Evolutionary conservation across 1,140 invertebrate genomes (phyloP).

Genomic region (Leptinotarsa defecta): DNA sequence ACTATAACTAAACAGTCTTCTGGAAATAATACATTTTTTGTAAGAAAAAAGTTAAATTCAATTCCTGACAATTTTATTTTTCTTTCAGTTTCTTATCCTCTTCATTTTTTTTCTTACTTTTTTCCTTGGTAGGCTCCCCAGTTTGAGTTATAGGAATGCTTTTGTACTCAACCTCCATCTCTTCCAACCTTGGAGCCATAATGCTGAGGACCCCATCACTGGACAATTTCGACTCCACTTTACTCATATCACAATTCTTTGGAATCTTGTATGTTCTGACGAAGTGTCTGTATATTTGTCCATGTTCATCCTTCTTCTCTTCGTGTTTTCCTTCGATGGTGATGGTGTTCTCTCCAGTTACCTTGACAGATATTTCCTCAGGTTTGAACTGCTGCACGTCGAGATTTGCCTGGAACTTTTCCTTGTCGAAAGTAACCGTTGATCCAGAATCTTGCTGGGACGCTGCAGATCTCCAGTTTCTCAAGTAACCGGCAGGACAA

Average conservation of each 20-base stretch:
- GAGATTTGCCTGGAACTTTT: slow-evolving; percentile 71
- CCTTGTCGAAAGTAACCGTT: slow-evolving; percentile 59
- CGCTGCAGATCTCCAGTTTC: slow-evolving; percentile 58
- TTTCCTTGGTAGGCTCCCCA: slow-evolving; percentile 37
- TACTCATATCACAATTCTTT: slow-evolving; percentile 66
- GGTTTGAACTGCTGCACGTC: slow-evolving; percentile 87
- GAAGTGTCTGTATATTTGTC: slow-evolving; percentile 75
- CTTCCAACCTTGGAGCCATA: slow-evolving; percentile 59
- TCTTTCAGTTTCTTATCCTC: slow-evolving; percentile 1
- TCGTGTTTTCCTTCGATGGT: slow-evolving; percentile 76
- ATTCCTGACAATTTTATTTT: neutral
- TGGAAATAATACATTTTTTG: neutral
- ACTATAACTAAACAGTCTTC: neutral
- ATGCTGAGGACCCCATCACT: slow-evolving; percentile 76
- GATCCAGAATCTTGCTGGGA: slow-evolving; percentile 54
- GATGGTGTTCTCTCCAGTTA: slow-evolving; percentile 71
- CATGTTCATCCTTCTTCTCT: slow-evolving; percentile 75
- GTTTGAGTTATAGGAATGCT: slow-evolving; percentile 42
- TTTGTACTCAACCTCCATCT: slow-evolving; percentile 22
- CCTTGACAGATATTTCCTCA: slow-evolving; percentile 81
- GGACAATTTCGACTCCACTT: slow-evolving; percentile 70
- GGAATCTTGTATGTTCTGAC: slow-evolving; percentile 71
- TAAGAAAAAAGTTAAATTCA: neutral
- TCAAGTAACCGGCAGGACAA: slow-evolving; percentile 56
- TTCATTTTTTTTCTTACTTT: slow-evolving; percentile 29